Percentiles rank a stretch among this genome's conserved stretches.
Conservation (phyloP, 2,797 vertebrate genomes). For the Parauchenoglanis punctatus region DNA sequence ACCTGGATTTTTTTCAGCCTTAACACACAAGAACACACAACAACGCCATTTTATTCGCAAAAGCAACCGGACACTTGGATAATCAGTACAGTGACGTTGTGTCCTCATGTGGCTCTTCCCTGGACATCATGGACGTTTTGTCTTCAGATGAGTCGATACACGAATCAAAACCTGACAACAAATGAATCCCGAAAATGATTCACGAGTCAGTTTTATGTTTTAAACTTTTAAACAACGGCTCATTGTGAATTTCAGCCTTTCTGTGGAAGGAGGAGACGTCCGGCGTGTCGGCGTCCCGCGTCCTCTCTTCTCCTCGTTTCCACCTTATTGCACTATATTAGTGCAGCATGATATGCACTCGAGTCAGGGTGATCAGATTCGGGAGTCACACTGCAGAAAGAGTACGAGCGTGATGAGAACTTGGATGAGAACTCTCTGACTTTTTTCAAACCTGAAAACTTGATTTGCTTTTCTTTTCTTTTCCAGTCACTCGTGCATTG, state of each 20-base stretch:
- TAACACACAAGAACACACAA: conserved; percentile 27
- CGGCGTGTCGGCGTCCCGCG: conserved; percentile 77
- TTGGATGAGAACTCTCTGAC: not conserved
- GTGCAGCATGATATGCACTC: conserved; percentile 97
- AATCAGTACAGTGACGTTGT: conserved; percentile 1
- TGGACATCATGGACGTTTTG: conserved; percentile 55
- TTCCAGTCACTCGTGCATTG: conserved; percentile 58
- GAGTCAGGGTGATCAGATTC: conserved; percentile 56
- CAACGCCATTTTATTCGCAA: conserved; percentile 63
- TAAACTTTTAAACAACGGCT: conserved; percentile 60
- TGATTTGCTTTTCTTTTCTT: conserved; percentile 70
- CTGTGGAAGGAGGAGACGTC: conserved; percentile 75
- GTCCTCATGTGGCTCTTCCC: conserved; percentile 30
- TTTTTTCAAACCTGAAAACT: conserved; percentile 41
- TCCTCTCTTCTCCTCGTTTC: conserved; percentile 81
- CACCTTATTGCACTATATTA: conserved; percentile 99
- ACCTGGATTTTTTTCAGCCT: no score
- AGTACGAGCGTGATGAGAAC: not conserved
- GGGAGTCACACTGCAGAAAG: conserved; percentile 49
- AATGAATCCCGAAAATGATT: not conserved
- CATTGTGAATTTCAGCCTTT: conserved; percentile 62
- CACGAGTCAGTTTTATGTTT: conserved; percentile 68
- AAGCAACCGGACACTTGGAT: not conserved
- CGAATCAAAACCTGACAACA: not conserved
- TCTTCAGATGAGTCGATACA: not conserved